Evolutionary conservation across 1,140 invertebrate species (phyloP).

Genomic region (Coenobita brevimanus): DNA sequence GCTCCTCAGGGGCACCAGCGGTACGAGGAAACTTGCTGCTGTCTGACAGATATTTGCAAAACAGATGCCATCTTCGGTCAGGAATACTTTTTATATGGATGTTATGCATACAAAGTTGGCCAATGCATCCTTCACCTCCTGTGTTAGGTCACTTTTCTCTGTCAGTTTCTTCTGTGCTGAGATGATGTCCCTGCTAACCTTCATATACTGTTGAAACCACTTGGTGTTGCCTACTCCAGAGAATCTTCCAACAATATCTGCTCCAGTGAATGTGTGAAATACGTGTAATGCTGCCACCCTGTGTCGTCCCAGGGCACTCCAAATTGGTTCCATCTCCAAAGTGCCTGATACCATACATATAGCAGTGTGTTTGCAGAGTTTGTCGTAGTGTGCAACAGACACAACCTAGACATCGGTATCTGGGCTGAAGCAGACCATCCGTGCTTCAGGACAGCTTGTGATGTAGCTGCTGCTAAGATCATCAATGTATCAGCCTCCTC

Average conservation of each 20-base stretch:
- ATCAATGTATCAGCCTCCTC: constrained; percentile 31
- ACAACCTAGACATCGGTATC: neutral
- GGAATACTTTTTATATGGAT: neutral
- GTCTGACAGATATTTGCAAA: constrained; percentile 6
- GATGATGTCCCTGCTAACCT: neutral
- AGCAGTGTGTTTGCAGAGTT: neutral
- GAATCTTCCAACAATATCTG: constrained; percentile 3
- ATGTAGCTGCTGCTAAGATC: constrained; percentile 12
- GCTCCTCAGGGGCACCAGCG: neutral
- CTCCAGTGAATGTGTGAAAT: neutral
- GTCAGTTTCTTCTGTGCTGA: neutral
- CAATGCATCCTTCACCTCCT: neutral
- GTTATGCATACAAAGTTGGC: neutral
- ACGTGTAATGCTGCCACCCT: neutral
- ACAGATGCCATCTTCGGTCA: constrained; percentile 2
- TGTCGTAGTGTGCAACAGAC: constrained; percentile 9
- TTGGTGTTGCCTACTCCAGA: neutral
- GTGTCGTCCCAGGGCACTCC: neutral
- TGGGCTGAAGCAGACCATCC: too few relatives aligned
- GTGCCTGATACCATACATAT: constrained; percentile 2
- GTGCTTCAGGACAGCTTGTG: neutral
- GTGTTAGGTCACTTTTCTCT: constrained; percentile 1
- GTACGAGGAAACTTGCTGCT: neutral
- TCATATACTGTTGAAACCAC: neutral
- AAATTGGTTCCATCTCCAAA: neutral